Conservation (phyloP, 2,797 vertebrate genomes). For the Melanogrammus aeglefinus region DNA sequence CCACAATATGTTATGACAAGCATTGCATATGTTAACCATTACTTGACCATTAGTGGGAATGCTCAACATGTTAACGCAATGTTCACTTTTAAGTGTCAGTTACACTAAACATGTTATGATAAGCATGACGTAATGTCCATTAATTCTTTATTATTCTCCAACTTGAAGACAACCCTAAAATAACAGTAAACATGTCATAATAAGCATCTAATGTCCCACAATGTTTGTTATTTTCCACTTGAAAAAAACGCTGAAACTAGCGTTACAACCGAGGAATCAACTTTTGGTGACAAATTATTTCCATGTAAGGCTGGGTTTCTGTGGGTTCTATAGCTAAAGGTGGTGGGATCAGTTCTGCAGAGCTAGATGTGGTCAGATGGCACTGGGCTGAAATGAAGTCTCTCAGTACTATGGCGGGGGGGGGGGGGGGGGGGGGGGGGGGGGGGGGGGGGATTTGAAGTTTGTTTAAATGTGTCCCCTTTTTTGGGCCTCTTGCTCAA, state of each 20-base stretch:
- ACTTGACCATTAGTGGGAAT: too few species aligned
- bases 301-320: background rate
- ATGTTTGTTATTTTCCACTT: background rate
- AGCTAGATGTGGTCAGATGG: constrained; percentile 1
- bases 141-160: too few species aligned
- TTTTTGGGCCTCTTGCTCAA: constrained; percentile 30
- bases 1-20: background rate
- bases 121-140: too few species aligned
- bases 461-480: constrained; percentile 30
- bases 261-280: background rate
- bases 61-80: too few species aligned
- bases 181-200: too few species aligned
- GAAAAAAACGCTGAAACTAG: background rate
- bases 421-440: constrained; percentile 22
- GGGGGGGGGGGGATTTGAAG: too few species aligned
- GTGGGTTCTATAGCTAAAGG: background rate
- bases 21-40: too few species aligned
- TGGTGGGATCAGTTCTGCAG: background rate
- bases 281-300: background rate
- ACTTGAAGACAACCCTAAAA: too few species aligned
- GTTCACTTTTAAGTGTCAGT: too few species aligned
- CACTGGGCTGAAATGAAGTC: constrained; percentile 14
- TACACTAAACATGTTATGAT: too few species aligned
- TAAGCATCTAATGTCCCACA: background rate
- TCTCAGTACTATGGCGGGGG: constrained; percentile 12